A percentile compares a stretch with the other conserved stretches of the same genome.
phyloP scores from a whole-genome alignment of 2,888 invertebrate species.

The Melitaea athalia region DNA sequence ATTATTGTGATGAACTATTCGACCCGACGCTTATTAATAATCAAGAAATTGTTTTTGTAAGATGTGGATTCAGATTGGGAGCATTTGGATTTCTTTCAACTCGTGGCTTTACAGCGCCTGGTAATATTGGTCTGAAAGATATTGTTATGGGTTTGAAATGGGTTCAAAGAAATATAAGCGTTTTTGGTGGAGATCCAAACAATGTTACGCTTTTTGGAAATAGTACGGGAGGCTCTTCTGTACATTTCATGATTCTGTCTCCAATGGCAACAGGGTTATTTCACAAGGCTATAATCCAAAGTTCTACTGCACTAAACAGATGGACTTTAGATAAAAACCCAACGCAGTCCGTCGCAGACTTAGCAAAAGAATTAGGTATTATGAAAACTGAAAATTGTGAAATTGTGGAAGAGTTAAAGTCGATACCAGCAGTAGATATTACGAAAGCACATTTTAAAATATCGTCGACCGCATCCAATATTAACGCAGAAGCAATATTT shows the following conservation, averaged over 20 bases:
- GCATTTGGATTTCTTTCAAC: slow-evolving; percentile 74
- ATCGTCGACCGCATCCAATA: slow-evolving; percentile 14
- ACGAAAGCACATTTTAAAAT: slow-evolving; percentile 50
- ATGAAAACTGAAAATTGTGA: slow-evolving; percentile 54
- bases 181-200: slow-evolving; percentile 72
- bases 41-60: slow-evolving; percentile 66
- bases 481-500: slow-evolving; percentile 50
- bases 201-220: slow-evolving; percentile 78
- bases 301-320: slow-evolving; percentile 69
- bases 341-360: slow-evolving; percentile 51
- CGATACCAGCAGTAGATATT: slow-evolving; percentile 52
- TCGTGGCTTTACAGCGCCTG: slow-evolving; percentile 69
- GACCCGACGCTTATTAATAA: slow-evolving; percentile 65
- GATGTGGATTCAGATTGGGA: slow-evolving; percentile 72
- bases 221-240: slow-evolving; percentile 71
- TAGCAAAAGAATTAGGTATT: slow-evolving; percentile 62
- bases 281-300: slow-evolving; percentile 75
- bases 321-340: slow-evolving; percentile 70
- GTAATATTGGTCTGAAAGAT: slow-evolving; percentile 76
- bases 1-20: slow-evolving; percentile 55
- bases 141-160: slow-evolving; percentile 71
- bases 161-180: slow-evolving; percentile 67
- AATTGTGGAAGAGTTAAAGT: slow-evolving; percentile 62
- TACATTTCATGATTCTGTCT: slow-evolving; percentile 75
- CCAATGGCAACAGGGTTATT: slow-evolving; percentile 74